Evolutionary conservation across 2,888 invertebrate genomes (phyloP), one percentile per base, ranked within the genome.

Genomic region (Lacanobia wlatinum): DNA sequence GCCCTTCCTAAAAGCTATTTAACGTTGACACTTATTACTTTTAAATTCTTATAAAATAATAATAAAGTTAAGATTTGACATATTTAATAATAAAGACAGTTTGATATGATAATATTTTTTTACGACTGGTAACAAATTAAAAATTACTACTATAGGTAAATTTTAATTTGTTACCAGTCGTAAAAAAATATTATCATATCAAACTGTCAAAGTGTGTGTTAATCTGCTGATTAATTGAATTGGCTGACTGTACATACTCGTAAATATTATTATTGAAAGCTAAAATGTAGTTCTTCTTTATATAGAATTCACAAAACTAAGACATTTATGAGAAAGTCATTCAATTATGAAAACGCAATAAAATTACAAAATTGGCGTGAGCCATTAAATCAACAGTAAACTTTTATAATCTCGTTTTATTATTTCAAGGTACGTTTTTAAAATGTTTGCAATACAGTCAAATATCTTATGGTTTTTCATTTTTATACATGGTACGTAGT

Each of bases 321-420:
- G 46, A 46, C 1, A 18, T 63, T 58, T 34, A 73, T 52, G 16
- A 8, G 43, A 52, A 43, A 43, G 9, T 40, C 40, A 71, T 43
- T 6, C 28, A 38, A 59, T 59, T 28, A 66, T 34, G 18, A 50
- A 75, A 67, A 61, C 8, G 21, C 21, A 46, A 56, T 64, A 43
- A 74, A 59, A 53, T 21, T 6, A 50, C 34, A 60, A n/a, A 55
- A 50, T 12, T 28, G 28, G n/a, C 28, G 55, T 56, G 56, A 58
- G 52, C 68, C 78, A 50, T 70, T 23, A 73, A 78, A 82, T 84
- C 75, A 38, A 38, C 53, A 69, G 78, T 68, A 28, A 12, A 58
- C 4, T 62, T 52, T 28, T 21, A 16, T 43, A 40, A n/a, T 52
- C 21, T 50, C 28, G 28, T 58, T n/a, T n/a, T n/a, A n/a, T n/a